Conservation (phyloP, 1,140 invertebrate genomes). For the Scylla paramamosain region DNA sequence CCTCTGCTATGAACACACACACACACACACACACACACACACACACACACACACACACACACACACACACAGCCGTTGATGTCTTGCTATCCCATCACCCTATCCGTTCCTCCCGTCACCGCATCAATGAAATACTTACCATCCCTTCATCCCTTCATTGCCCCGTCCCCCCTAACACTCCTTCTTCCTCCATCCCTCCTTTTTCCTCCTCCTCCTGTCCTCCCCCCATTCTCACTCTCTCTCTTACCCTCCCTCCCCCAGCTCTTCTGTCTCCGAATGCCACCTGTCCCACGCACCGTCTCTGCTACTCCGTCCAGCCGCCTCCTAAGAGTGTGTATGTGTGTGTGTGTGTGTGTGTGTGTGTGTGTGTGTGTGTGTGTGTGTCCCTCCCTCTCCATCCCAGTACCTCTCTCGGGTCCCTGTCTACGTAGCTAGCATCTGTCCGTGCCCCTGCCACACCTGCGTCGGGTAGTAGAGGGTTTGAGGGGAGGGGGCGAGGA, state of each 20-base stretch:
- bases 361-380: slow-evolving; percentile 53
- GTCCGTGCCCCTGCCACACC: not conserved
- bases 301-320: not conserved
- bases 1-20: not conserved
- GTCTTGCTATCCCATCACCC: too few species aligned
- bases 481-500: not conserved
- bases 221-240: too few species aligned
- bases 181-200: not conserved
- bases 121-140: slow-evolving; percentile 1
- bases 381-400: not conserved
- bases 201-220: not conserved
- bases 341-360: not conserved
- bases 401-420: not conserved
- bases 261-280: not conserved
- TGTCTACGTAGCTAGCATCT: slow-evolving; percentile 18
- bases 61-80: too few species aligned
- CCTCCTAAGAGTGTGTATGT: slow-evolving; percentile 35
- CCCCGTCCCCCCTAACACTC: not conserved
- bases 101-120: not conserved
- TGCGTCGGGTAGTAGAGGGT: not conserved
- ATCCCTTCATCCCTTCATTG: not conserved
- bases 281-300: slow-evolving; percentile 45
- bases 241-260: not conserved
- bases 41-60: too few species aligned
- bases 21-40: too few species aligned